Evolutionary conservation across 2,888 invertebrate species (phyloP), one percentile per base, ranked within the genome.

Genomic region (Agriopis aurantiaria): DNA sequence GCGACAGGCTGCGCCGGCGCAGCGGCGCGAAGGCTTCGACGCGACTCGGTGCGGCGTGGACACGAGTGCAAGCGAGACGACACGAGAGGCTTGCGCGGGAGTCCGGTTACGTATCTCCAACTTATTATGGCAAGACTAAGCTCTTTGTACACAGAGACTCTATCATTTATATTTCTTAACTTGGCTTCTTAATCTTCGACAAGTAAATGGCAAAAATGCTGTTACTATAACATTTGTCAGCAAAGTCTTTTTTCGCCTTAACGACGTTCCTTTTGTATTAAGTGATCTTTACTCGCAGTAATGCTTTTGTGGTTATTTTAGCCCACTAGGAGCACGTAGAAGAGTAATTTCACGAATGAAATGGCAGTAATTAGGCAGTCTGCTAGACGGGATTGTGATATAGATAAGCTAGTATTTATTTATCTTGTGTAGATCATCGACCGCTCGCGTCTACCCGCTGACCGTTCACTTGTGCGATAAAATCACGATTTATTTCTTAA

Each of bases 71-170:
- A 93, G 85, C 73, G 90, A 80, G 92, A 92, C 73, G 59, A 74
- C 69, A 69, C 56, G 70, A 86, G 88, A 88, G 88, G 91, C 91
- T 89, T 87, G 82, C 85, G 88, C 89, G 88, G 91, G 92, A 91
- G 91, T 91, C 91, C 91, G 91, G 93, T 90, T 91, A 91, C 87
- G 86, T 88, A 84, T 90, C 86, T 87, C 81, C 88, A 74, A 75
- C 75, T 71, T 77, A 71, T 86, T 87, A 86, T 86, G 84, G 89
- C 85, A 80, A 83, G 88, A 89, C 82, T 87, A 86, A 87, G 86
- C 83, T 81, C 84, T 87, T 83, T 81, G 82, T 85, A 82, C 81
- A 80, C 82, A 83, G 84, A 87, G 89, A 88, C 87, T 86, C 82
- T 82, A 83, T 80, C 81, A 84, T 79, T 81, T 82, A 80, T 80